Evolutionary conservation across 53 echinoderm and acorn worm genomes (phyloP).

Genomic region (Astropecten irregularis): DNA sequence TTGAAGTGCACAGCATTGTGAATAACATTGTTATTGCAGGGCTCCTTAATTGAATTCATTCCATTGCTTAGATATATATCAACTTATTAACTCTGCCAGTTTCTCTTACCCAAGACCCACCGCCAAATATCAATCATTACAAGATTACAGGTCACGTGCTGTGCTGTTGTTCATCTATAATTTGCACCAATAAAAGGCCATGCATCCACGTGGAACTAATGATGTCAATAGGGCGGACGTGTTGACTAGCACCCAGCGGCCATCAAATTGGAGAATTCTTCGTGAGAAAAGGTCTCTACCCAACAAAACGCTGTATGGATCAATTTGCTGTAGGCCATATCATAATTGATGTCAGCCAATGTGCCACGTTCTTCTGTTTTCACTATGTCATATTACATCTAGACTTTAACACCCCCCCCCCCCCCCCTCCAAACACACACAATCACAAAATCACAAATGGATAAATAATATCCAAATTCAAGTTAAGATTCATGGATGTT

Average conservation of each 20-base stretch:
- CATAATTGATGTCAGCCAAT: conserved; percentile 36
- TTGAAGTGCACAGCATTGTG: conserved; percentile 48
- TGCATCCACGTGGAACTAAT: conserved; percentile 33
- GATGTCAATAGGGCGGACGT: conserved; percentile 44
- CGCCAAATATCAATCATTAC: conserved; percentile 51
- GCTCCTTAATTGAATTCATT: conserved; percentile 41
- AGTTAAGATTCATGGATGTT: too few species aligned
- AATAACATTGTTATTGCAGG: conserved; percentile 54
- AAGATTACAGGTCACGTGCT: conserved; percentile 39
- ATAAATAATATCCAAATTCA: too few species aligned
- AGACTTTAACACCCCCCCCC: background rate
- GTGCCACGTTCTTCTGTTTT: conserved; percentile 16
- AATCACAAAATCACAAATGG: too few species aligned
- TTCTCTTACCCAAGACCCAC: conserved; percentile 11
- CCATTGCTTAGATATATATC: conserved; percentile 48
- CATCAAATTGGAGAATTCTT: background rate
- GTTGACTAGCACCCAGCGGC: conserved; percentile 12
- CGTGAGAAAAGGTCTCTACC: background rate
- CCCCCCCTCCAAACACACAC: too few species aligned
- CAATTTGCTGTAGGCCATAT: conserved; percentile 25
- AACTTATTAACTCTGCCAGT: conserved; percentile 30
- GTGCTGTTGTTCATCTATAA: conserved; percentile 41
- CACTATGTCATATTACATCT: too few species aligned
- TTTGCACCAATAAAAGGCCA: conserved; percentile 45
- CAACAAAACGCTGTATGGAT: conserved; percentile 10